Base-by-base conservation (phyloP, 2,888 invertebrate genomes). In the Platycheirus albimanus region DNA sequence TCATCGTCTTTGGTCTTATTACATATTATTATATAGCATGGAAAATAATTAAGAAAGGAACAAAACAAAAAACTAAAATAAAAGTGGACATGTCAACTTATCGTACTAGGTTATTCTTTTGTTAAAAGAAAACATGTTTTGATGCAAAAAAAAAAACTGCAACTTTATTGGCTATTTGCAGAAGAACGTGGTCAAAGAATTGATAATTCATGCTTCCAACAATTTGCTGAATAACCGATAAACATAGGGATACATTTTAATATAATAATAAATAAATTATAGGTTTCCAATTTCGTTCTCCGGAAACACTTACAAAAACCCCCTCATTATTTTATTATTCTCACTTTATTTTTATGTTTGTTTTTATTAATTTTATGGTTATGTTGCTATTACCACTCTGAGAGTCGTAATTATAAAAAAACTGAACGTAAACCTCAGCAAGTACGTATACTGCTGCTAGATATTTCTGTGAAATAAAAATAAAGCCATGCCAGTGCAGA, bases 321-420 rank as follows among this genome's bases (percentile, higher is more conserved):
- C 13, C 49, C 10, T 19, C 15, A 41, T 49, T 75, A 41, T 49
- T 30, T 56, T 24, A 28, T 71, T 61, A 52, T 43, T 10, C 41
- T 38, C 30, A 19, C 19, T 69, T 69, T 51, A 30, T 52, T 52
- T 41, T 47, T 58, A 38, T 49, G 3, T 24, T 24, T 24, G 6
- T 24, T 24, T 33, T 33, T 33, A 33, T 33, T 33, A 24, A 24
- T 17, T 17, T 61, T 69, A 69, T 76, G 67, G 52, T 36, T 36
- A 49, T 58, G 36, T 64, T 66, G 13, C 38, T 7, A 58, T 66
- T 66, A 47, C 67, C 61, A 61, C 41, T n/a, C n/a, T 52, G 15
- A 52, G 43, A 66, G 58, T 43, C 33, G 13, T 52, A 58, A 56
- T 47, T 41, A 41, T 3, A 41, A 41, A 13, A n/a, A 41, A 13